Percentiles rank a stretch among this genome's conserved stretches.
These are phyloP conservation scores for Erebia ligea DNA, from an alignment of 2,888 invertebrate genomes.

Conservation along the genomic window DNA sequence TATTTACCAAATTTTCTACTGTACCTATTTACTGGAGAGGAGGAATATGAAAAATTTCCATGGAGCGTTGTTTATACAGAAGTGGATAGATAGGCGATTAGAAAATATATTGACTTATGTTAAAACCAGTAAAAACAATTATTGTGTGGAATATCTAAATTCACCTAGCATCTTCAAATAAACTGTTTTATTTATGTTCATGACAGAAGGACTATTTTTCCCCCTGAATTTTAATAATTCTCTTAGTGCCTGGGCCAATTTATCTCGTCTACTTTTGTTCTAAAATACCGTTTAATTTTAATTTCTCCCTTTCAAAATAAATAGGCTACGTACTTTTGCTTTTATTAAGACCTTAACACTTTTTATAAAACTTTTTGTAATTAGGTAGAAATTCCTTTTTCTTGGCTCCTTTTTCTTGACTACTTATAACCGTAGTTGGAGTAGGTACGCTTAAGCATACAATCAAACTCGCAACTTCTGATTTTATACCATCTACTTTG, in stretches of 20 bases:
- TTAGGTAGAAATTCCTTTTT: constrained; percentile 19
- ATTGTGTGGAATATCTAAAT: no score
- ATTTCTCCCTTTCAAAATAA: constrained; percentile 9
- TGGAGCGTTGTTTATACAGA: neutral
- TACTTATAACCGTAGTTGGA: constrained; percentile 22
- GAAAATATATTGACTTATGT: neutral
- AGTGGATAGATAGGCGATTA: neutral
- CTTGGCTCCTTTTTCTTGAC: constrained; percentile 19
- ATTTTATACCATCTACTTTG: constrained; percentile 31
- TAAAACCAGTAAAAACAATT: no score
- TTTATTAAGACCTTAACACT: constrained; percentile 24
- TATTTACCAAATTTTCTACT: neutral
- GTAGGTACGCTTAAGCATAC: constrained; percentile 18
- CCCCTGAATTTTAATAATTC: neutral
- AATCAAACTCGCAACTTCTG: constrained; percentile 29
- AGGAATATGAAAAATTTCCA: neutral
- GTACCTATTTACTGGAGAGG: no score
- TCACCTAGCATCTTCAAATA: no score
- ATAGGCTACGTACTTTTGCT: constrained; percentile 12
- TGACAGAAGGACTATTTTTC: neutral
- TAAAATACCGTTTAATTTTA: constrained; percentile 8
- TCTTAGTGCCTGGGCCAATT: neutral
- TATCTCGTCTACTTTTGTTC: neutral
- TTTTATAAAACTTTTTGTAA: constrained; percentile 17
- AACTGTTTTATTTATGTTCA: neutral